These are phyloP conservation scores for Heterodera carotae DNA, from an alignment of 1,140 invertebrate genomes.

Conservation along the genomic window DNA sequence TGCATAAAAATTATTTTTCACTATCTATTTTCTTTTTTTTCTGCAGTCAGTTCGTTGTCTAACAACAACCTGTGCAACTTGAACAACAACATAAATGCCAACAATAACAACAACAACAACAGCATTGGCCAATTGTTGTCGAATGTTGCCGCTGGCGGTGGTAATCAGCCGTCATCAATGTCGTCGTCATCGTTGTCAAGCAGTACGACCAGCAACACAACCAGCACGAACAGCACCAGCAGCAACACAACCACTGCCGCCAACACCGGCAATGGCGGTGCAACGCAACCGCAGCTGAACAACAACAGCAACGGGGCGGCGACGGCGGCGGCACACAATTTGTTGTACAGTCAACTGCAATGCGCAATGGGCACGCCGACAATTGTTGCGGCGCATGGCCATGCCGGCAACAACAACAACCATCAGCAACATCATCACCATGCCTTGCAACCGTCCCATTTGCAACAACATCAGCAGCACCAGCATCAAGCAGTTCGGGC, in stretches of 20 bases:
- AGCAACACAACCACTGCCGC: not conserved
- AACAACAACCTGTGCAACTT: not conserved
- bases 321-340: not conserved
- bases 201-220: not conserved
- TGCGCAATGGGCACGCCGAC: constrained; percentile 7
- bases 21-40: not conserved
- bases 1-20: no score
- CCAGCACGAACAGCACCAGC: not conserved
- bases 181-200: no score
- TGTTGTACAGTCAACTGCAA: constrained; percentile 24
- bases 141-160: no score
- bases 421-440: no score
- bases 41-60: not conserved
- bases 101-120: constrained; percentile 8
- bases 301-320: not conserved
- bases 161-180: not conserved
- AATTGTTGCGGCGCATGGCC: no score
- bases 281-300: not conserved
- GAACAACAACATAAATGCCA: constrained; percentile 2
- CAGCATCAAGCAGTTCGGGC: not conserved
- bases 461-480: no score
- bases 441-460: no score
- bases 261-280: not conserved
- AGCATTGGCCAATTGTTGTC: not conserved
- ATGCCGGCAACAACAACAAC: no score